These are phyloP conservation scores for Hephaestus fuliginosus DNA, from an alignment of 2,797 vertebrate species.

Conservation along the genomic window DNA sequence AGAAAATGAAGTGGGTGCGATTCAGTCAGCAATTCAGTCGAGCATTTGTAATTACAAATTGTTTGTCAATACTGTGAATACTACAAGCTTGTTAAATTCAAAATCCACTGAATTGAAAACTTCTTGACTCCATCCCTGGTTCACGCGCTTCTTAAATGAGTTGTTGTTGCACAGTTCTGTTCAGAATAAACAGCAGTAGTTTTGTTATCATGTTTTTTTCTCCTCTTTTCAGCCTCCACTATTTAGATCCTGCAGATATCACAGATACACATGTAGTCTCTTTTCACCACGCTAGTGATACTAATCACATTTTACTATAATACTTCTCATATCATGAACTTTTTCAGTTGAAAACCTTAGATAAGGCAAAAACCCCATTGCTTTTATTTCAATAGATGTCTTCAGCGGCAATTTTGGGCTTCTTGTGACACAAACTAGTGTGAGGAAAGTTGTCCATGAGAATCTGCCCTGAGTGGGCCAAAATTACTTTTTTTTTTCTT, in stretches of 20 bases:
- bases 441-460: constrained; percentile 15
- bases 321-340: constrained; percentile 30
- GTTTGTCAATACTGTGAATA: constrained; percentile 33
- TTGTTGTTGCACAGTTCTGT: constrained; percentile 52
- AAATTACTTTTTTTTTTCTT: not conserved
- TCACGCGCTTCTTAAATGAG: constrained; percentile 34
- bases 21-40: constrained; percentile 19
- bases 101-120: constrained; percentile 57
- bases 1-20: constrained; percentile 15
- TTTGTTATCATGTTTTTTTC: constrained; percentile 42
- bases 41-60: constrained; percentile 27
- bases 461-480: constrained; percentile 19
- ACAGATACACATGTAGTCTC: constrained; percentile 55
- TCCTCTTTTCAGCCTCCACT: constrained; percentile 39
- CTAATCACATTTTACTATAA: constrained; percentile 51
- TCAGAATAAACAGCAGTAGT: constrained; percentile 49
- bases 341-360: constrained; percentile 40
- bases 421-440: constrained; percentile 37
- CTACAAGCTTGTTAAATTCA: constrained; percentile 34
- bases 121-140: constrained; percentile 56
- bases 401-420: constrained; percentile 28
- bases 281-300: constrained; percentile 49
- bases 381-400: constrained; percentile 35
- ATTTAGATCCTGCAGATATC: constrained; percentile 53
- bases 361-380: constrained; percentile 51